phyloP scores from a whole-genome alignment of 1,140 invertebrate species.

The Drosophila albomicans region DNA sequence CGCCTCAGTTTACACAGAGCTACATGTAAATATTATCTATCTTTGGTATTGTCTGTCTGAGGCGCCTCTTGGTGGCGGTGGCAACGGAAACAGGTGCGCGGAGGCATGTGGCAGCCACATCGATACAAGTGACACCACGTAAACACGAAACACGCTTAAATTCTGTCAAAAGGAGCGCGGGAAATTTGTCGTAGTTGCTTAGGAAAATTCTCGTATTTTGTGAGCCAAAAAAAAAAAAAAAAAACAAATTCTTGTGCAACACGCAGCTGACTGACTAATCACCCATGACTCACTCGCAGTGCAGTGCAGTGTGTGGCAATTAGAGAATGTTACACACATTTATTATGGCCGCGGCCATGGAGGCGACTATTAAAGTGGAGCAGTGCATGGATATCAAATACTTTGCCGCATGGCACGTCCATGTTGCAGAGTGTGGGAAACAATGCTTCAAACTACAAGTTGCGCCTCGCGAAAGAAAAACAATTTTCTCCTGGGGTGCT shows the following conservation, averaged over 20 bases:
- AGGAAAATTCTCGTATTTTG: constrained; percentile 29
- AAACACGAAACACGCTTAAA: constrained; percentile 47
- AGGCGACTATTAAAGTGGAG: constrained; percentile 32
- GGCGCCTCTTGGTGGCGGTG: constrained; percentile 56
- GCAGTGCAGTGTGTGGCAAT: constrained; percentile 35
- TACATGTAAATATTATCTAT: constrained; percentile 65
- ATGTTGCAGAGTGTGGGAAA: constrained; percentile 62
- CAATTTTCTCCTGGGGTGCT: constrained; percentile 59
- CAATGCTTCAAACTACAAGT: constrained; percentile 27
- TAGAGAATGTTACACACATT: constrained; percentile 64
- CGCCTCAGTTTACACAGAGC: constrained; percentile 37
- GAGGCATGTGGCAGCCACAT: constrained; percentile 32
- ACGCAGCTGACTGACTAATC: constrained; percentile 72
- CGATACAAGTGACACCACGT: constrained; percentile 62
- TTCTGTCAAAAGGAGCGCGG: constrained; percentile 36
- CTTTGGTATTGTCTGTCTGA: constrained; percentile 1
- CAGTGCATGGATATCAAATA: constrained; percentile 50
- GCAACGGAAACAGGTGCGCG: constrained; percentile 78
- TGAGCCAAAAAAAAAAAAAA: constrained; percentile 53
- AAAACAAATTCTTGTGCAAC: constrained; percentile 54
- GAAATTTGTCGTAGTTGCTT: constrained; percentile 20
- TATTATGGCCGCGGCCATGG: constrained; percentile 40
- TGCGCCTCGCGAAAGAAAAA: constrained; percentile 46
- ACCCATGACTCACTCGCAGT: constrained; percentile 73
- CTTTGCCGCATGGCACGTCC: constrained; percentile 59